Conservation (phyloP, 2,888 invertebrate genomes). For the Crematogaster levior region DNA sequence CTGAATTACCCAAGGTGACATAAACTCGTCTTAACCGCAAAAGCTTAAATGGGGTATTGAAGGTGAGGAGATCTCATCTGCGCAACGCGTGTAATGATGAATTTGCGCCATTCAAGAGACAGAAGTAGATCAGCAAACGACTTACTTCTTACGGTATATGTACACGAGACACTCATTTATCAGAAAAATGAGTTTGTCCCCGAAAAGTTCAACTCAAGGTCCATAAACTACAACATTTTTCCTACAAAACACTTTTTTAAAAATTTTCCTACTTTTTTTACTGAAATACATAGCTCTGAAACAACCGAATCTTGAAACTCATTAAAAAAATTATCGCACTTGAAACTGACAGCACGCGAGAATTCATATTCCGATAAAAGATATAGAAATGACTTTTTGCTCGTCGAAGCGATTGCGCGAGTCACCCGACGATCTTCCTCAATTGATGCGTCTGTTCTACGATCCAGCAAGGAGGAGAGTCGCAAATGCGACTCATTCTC, state of each 20-base stretch:
- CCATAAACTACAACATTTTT: too few species aligned
- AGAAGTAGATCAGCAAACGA: background rate
- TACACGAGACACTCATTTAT: background rate
- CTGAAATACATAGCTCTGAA: too few species aligned
- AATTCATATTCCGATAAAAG: background rate
- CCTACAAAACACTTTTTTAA: too few species aligned
- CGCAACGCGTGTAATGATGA: background rate
- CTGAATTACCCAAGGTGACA: background rate
- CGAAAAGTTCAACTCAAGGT: too few species aligned
- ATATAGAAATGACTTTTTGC: background rate
- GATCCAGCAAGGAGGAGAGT: background rate
- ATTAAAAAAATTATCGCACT: background rate
- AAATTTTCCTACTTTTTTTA: too few species aligned
- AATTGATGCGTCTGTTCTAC: background rate
- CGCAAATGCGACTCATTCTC: background rate
- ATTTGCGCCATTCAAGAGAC: background rate
- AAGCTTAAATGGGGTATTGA: background rate
- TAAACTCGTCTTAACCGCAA: background rate
- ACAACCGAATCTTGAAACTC: too few species aligned
- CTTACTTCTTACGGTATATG: background rate
- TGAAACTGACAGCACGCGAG: background rate
- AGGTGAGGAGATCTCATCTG: background rate
- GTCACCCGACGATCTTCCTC: background rate
- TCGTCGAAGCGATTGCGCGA: background rate
- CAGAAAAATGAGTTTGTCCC: too few species aligned